Percentiles rank a stretch among this genome's conserved stretches.
Conservation (phyloP, 2,113 vertebrate species). For the Grammomys surdaster region DNA sequence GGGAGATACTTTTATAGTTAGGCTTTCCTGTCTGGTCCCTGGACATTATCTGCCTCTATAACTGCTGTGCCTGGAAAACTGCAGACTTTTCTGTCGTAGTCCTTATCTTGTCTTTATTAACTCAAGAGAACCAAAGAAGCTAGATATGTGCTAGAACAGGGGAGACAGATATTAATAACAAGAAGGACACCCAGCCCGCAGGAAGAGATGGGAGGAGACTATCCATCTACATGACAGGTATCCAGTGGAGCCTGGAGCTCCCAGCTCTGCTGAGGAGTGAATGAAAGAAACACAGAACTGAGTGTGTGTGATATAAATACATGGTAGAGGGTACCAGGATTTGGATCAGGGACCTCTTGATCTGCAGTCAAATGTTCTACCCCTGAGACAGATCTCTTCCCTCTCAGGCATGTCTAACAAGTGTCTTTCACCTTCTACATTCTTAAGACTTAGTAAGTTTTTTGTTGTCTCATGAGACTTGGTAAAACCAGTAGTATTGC, state of each 20-base stretch:
- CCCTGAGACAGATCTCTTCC: background rate
- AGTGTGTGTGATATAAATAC: background rate
- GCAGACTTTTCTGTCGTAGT: background rate
- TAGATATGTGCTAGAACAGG: background rate
- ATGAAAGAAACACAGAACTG: background rate
- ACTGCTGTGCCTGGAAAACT: background rate
- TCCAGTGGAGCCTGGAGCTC: background rate
- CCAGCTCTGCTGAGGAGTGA: background rate
- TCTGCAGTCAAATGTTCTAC: conserved; percentile 47
- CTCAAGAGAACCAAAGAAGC: background rate
- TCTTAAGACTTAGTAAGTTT: background rate
- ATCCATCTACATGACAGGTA: background rate
- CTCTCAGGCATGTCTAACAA: fast-evolving
- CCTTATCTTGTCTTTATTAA: background rate
- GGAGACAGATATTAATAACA: background rate
- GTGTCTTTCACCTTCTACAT: background rate
- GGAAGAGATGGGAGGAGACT: background rate
- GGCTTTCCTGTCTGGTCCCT: background rate
- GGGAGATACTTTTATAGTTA: background rate
- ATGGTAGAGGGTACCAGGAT: background rate
- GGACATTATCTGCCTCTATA: background rate
- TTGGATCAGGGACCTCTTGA: conserved; percentile 51
- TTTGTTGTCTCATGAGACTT: background rate
- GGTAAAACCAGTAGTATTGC: background rate
- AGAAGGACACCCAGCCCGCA: background rate